A percentile compares a stretch with the other conserved stretches of the same genome.
Evolutionary conservation across 2,797 vertebrate species (phyloP).

Genomic region (Adrianichthys oophorus): DNA sequence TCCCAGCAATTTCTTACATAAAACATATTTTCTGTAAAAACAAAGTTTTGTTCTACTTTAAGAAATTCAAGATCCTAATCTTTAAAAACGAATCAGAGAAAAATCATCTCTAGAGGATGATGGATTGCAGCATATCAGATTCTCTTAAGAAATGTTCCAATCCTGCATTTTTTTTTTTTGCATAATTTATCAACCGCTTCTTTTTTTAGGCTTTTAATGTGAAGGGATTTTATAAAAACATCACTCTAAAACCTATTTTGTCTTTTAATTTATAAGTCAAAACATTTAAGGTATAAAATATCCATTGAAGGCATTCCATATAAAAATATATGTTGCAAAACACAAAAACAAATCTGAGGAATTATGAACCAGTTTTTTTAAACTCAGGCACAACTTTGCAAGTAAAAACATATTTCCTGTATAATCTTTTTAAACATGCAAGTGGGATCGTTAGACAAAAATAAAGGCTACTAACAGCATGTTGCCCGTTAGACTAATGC

Average conservation of each 20-base stretch:
- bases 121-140: neutral
- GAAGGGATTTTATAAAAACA: neutral
- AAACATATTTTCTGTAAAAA: neutral
- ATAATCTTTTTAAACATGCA: slow-evolving; percentile 18
- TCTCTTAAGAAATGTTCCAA: neutral
- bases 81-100: too few relatives aligned
- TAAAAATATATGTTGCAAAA: neutral
- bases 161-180: neutral
- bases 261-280: too few relatives aligned
- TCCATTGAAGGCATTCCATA: neutral
- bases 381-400: slow-evolving; percentile 39
- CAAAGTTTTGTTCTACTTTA: too few relatives aligned
- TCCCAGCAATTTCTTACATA: neutral
- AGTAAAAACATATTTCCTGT: neutral
- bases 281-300: too few relatives aligned
- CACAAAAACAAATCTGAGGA: slow-evolving; percentile 14
- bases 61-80: too few relatives aligned
- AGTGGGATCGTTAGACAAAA: slow-evolving; percentile 26
- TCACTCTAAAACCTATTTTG: too few relatives aligned
- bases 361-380: slow-evolving; percentile 25
- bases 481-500: slow-evolving; percentile 16
- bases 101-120: too few relatives aligned
- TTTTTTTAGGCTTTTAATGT: neutral
- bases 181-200: neutral
- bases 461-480: slow-evolving; percentile 30